Evolutionary conservation across 2,888 invertebrate species (phyloP).

Genomic region (Diaperis boleti): DNA sequence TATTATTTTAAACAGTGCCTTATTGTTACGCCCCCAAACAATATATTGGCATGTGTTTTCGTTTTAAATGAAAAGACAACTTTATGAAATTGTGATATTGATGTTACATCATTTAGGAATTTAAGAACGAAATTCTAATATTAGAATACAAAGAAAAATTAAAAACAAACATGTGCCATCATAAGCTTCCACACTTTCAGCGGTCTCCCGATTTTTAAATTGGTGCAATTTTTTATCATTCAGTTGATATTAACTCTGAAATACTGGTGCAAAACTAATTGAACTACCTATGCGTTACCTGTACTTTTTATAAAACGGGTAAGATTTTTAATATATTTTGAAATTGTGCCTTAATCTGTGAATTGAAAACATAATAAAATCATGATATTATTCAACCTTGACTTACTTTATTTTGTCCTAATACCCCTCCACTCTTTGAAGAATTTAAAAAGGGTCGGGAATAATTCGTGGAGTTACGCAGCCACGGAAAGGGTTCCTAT

Average conservation of each 20-base stretch:
- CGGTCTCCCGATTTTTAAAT: too few relatives aligned
- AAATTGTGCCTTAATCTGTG: slow-evolving; percentile 60
- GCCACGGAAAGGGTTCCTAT: too few relatives aligned
- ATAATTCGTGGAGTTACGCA: too few relatives aligned
- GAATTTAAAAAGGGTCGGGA: too few relatives aligned
- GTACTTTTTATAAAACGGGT: slow-evolving; percentile 51
- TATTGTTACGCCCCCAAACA: slow-evolving; percentile 55
- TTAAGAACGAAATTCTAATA: slow-evolving; percentile 44
- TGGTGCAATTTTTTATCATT: slow-evolving; percentile 9
- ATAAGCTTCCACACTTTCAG: slow-evolving; percentile 44
- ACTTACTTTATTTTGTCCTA: neutral
- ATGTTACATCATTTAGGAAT: slow-evolving; percentile 48
- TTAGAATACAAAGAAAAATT: slow-evolving; percentile 2
- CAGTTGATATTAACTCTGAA: slow-evolving; percentile 28
- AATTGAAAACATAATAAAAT: slow-evolving; percentile 38
- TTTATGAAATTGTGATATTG: slow-evolving; percentile 56
- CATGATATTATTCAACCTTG: slow-evolving; percentile 28
- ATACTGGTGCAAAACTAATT: slow-evolving; percentile 39
- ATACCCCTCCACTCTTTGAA: too few relatives aligned
- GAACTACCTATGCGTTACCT: slow-evolving; percentile 53
- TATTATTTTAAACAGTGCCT: slow-evolving; percentile 58
- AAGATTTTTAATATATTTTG: slow-evolving; percentile 49
- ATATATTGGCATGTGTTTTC: slow-evolving; percentile 59
- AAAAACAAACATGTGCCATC: slow-evolving; percentile 57
- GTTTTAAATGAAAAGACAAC: slow-evolving; percentile 50